Conservation (phyloP, 1,140 invertebrate species). For the Neodiprion pinetum region DNA sequence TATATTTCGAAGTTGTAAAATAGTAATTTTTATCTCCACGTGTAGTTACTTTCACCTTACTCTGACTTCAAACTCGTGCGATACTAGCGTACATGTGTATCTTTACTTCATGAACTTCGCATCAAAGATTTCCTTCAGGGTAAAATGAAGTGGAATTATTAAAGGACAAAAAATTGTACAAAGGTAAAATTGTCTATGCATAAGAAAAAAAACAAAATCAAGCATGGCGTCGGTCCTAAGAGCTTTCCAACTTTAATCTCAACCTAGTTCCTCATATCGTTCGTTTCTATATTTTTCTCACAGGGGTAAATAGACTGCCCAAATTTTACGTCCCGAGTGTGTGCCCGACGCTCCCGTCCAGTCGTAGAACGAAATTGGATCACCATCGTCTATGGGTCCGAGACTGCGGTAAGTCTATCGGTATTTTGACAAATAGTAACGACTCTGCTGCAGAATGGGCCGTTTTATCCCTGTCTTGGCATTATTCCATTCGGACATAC, state of each 20-base stretch:
- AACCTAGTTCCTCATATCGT: not conserved
- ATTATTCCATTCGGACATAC: not conserved
- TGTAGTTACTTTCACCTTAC: too few species aligned
- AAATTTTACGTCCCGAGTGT: not conserved
- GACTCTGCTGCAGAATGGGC: not conserved
- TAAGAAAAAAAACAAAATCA: not conserved
- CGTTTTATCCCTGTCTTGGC: not conserved
- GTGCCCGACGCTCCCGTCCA: not conserved
- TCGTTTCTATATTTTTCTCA: not conserved
- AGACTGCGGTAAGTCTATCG: not conserved
- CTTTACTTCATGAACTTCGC: too few species aligned
- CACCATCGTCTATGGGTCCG: not conserved
- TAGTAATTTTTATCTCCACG: too few species aligned
- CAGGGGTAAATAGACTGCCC: not conserved
- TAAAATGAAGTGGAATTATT: too few species aligned
- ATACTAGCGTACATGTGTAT: too few species aligned
- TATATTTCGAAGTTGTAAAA: too few species aligned
- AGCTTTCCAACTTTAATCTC: not conserved
- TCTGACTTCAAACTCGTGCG: too few species aligned
- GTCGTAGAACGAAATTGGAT: not conserved
- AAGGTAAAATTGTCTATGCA: not conserved
- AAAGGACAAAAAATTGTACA: too few species aligned
- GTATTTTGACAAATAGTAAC: not conserved
- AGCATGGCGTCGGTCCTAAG: not conserved
- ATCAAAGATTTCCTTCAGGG: too few species aligned